Conservation (phyloP, 1,140 invertebrate species). For the Drosophila albomicans region DNA sequence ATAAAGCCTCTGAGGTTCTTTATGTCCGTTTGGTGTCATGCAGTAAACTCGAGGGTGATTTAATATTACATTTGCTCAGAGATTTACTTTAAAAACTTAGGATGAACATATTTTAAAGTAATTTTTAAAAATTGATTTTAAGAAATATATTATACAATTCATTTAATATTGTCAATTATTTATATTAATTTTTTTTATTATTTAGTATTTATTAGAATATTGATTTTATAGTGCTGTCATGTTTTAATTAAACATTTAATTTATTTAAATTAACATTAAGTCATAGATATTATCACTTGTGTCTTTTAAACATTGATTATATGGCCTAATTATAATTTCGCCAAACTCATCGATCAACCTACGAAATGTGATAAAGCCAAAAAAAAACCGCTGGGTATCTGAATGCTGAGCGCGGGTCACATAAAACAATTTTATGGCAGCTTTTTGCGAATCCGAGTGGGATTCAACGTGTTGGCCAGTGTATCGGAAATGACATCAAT, state of each 20-base stretch:
- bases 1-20: constrained; percentile 17
- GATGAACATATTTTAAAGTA: too few relatives aligned
- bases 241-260: not conserved
- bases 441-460: constrained; percentile 24
- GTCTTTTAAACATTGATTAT: not conserved
- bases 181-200: too few relatives aligned
- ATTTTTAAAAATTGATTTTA: too few relatives aligned
- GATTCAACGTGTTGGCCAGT: constrained; percentile 20
- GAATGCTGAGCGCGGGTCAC: constrained; percentile 24
- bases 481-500: constrained; percentile 26
- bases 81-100: not conserved
- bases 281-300: not conserved
- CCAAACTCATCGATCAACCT: constrained; percentile 22
- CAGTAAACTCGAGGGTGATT: constrained; percentile 19
- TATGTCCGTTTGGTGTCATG: not conserved
- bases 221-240: too few relatives aligned
- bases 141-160: too few relatives aligned
- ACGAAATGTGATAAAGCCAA: constrained; percentile 7
- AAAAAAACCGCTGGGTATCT: constrained; percentile 30
- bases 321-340: not conserved
- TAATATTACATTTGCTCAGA: not conserved
- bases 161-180: too few relatives aligned
- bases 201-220: too few relatives aligned
- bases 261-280: not conserved
- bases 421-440: constrained; percentile 50